Evolutionary conservation across 2,113 vertebrate genomes (phyloP).

Genomic region (Actinemys pallida): DNA sequence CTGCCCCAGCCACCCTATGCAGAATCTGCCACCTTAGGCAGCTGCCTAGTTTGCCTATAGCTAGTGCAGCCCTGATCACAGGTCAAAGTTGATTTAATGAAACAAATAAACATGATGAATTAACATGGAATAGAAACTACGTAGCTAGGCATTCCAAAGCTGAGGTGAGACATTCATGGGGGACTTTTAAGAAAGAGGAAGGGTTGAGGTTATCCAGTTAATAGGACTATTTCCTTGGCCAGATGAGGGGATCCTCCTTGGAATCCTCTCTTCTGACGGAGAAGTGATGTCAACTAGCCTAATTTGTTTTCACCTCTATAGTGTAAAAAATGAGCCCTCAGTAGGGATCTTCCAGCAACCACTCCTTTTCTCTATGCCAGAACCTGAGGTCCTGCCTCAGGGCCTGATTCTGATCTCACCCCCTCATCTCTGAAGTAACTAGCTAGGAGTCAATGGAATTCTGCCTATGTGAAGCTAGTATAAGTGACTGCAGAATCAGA

Average conservation of each 20-base stretch:
- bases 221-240: background rate
- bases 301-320: background rate
- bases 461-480: background rate
- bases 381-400: background rate
- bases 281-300: background rate
- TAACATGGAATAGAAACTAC: background rate
- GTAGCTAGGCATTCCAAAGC: background rate
- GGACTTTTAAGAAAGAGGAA: background rate
- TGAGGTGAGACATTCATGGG: background rate
- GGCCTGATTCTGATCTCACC: background rate
- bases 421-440: background rate
- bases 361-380: background rate
- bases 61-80: background rate
- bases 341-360: background rate
- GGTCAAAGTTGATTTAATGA: background rate
- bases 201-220: fast-evolving
- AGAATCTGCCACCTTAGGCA: no score
- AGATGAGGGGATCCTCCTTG: background rate
- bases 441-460: background rate
- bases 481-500: background rate
- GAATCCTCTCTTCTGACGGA: background rate
- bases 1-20: no score
- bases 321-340: background rate
- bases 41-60: background rate
- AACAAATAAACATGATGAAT: background rate